Evolutionary conservation across 2,888 invertebrate species (phyloP), one percentile per base, ranked within the genome.

Genomic region (Tachina grossa): DNA sequence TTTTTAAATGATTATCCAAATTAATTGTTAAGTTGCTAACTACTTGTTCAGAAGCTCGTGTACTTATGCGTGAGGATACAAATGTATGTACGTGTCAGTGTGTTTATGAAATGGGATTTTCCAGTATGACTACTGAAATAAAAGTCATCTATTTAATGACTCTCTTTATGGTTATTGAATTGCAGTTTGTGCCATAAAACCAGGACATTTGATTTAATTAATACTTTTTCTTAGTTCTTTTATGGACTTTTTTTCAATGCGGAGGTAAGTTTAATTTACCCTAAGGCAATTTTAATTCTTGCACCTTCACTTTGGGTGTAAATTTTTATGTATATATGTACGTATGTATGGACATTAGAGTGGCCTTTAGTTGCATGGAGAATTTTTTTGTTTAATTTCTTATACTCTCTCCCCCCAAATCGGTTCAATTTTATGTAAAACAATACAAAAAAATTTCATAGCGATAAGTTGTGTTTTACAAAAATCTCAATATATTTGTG

Each of bases 131-230:
- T n/a, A 51, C 69, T 69, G 39, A 59, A 57, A 57, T 51, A 69
- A 69, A 39, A 69, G 14, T 68, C 51, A 49, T 68, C 19, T 31
- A 71, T 61, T 76, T 75, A 80, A 80, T 72, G 75, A 69, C 45
- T 83, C 83, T 61, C 76, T 80, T 85, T 80, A 83, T 75, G 79
- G 63, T 66, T 61, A 79, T 83, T 77, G 61, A 85, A 85, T 80
- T 80, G 76, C 51, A 51, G 43, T 72, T 76, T 72, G 59, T 61
- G 59, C 76, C 19, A 83, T 83, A 79, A 85, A 85, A 83, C 47
- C 57, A 74, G 72, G 80, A 80, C 79, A 80, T 80, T 85, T 74
- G 39, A 83, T 80, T 83, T 68, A 79, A 83, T 83, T 83, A 76
- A 72, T 53, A 49, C 51, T 76, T 66, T 76, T 53, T 47, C 13